phyloP scores from a whole-genome alignment of 2,888 invertebrate species.

The Laspeyria flexula region DNA sequence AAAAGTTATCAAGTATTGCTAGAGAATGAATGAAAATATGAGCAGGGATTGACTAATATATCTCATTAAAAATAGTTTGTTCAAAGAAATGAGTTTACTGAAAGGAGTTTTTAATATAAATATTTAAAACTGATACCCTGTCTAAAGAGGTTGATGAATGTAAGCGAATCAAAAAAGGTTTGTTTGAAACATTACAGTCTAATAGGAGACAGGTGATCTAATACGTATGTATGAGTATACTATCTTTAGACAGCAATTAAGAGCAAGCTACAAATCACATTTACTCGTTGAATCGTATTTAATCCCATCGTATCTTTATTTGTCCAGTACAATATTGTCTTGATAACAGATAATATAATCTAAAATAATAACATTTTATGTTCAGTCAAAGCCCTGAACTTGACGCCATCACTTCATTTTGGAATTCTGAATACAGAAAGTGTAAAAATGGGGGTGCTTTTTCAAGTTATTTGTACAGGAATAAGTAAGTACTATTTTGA shows the following conservation, averaged over 20 bases:
- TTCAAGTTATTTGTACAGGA: conserved; percentile 13
- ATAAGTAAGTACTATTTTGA: not conserved
- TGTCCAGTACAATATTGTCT: conserved; percentile 18
- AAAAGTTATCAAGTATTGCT: too few relatives aligned
- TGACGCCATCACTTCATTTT: conserved; percentile 1
- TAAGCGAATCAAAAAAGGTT: too few relatives aligned
- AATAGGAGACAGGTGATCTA: too few relatives aligned
- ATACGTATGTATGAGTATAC: not conserved
- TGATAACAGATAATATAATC: conserved; percentile 34
- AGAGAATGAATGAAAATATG: too few relatives aligned
- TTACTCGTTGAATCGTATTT: not conserved
- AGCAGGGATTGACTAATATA: too few relatives aligned
- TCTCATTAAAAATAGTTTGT: too few relatives aligned
- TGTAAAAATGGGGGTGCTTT: not conserved
- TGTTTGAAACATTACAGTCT: too few relatives aligned
- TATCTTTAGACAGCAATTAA: too few relatives aligned
- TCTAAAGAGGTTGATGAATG: too few relatives aligned
- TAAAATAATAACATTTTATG: conserved; percentile 6
- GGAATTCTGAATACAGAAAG: not conserved
- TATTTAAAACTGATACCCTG: too few relatives aligned
- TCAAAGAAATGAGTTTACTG: too few relatives aligned
- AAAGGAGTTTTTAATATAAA: too few relatives aligned
- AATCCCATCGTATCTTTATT: conserved; percentile 21
- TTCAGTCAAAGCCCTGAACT: conserved; percentile 13
- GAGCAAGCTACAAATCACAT: not conserved